phyloP scores from a whole-genome alignment of 2,888 invertebrate genomes.

The Dinocampus coccinellae region DNA sequence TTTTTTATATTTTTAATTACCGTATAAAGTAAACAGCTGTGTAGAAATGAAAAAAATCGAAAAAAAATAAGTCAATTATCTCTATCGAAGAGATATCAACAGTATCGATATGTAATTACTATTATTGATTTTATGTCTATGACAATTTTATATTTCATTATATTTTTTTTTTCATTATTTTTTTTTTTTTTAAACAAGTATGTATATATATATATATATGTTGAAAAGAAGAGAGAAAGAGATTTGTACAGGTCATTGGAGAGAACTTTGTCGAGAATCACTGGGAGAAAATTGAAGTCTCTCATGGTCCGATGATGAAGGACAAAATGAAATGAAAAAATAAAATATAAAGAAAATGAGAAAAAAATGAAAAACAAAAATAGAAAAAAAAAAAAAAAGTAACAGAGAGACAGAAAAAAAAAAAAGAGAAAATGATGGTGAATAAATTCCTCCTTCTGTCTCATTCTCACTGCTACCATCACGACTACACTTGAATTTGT shows the following conservation, averaged over 20 bases:
- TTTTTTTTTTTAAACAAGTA: neutral
- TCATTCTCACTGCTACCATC: neutral
- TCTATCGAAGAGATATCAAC: no score
- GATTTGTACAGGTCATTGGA: constrained; percentile 13
- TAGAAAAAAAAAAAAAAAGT: constrained; percentile 7
- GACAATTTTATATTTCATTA: neutral
- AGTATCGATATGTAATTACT: neutral
- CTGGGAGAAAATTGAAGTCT: constrained; percentile 16
- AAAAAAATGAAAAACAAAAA: constrained; percentile 22
- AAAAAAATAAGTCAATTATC: no score
- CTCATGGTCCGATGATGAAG: neutral
- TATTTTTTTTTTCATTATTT: neutral
- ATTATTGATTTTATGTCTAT: neutral
- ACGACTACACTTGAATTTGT: constrained; percentile 40
- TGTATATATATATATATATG: neutral
- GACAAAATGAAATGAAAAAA: neutral
- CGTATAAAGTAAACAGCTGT: no score
- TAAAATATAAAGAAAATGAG: neutral
- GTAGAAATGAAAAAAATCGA: no score
- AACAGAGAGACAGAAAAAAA: neutral
- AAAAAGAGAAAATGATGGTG: no score
- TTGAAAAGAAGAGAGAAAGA: no score
- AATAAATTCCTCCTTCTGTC: neutral
- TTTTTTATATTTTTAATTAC: no score
- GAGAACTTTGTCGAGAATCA: constrained; percentile 16